phyloP scores from a whole-genome alignment of 2,888 invertebrate genomes.

The Hemithea aestivaria region DNA sequence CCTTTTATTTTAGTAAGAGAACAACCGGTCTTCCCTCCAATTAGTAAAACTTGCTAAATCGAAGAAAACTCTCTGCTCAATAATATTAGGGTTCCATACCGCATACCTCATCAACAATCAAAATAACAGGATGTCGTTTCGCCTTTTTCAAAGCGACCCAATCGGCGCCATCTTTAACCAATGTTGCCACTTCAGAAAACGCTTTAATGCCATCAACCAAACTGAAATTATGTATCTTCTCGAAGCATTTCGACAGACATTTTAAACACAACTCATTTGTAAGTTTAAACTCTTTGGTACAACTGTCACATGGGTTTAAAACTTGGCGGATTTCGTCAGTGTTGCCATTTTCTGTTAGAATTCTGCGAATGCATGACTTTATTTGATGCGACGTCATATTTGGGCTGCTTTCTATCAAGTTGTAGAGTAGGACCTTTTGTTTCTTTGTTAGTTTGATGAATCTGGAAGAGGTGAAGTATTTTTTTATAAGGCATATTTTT shows the following conservation, averaged over 20 bases:
- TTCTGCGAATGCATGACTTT: slow-evolving; percentile 57
- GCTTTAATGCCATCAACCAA: slow-evolving; percentile 63
- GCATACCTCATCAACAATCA: slow-evolving; percentile 84
- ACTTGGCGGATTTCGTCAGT: slow-evolving; percentile 41
- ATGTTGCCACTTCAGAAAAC: slow-evolving; percentile 54
- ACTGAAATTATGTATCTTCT: slow-evolving; percentile 52
- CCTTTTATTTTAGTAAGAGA: no score
- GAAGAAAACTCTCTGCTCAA: no score
- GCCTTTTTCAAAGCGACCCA: slow-evolving; percentile 59
- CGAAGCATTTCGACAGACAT: slow-evolving; percentile 58
- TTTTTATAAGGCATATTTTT: no score
- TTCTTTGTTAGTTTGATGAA: slow-evolving; percentile 56
- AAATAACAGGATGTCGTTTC: slow-evolving; percentile 79
- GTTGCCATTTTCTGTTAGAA: slow-evolving; percentile 61
- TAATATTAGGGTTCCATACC: no score
- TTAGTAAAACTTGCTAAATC: no score
- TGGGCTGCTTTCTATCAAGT: slow-evolving; percentile 55
- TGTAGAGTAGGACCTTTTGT: slow-evolving; percentile 62
- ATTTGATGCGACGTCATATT: slow-evolving; percentile 51
- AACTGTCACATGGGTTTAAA: slow-evolving; percentile 43
- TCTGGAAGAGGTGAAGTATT: slow-evolving; percentile 36
- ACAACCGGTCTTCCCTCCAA: background rate
- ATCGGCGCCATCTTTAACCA: slow-evolving; percentile 56
- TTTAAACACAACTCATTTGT: slow-evolving; percentile 54
- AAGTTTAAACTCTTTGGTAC: slow-evolving; percentile 48